A percentile compares a stretch with the other conserved stretches of the same genome.
Evolutionary conservation across 2,797 vertebrate genomes (phyloP).

Genomic region (Gallinago solitaria): DNA sequence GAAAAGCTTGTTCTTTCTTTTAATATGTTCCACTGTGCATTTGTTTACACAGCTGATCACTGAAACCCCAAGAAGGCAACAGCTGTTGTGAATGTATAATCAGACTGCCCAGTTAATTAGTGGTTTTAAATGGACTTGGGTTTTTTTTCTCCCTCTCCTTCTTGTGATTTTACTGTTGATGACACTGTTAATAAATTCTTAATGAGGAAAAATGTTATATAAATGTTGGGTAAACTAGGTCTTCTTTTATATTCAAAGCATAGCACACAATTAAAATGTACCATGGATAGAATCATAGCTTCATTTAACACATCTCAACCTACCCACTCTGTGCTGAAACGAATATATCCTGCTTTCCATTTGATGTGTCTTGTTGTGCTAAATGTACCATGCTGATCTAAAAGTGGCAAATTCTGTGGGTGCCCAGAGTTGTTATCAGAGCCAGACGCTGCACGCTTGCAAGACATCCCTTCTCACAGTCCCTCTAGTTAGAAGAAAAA

Average conservation of each 20-base stretch:
- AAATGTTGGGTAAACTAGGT: neutral
- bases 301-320: neutral
- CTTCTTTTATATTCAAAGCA: neutral
- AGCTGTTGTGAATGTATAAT: neutral
- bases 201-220: neutral
- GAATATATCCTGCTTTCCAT: neutral
- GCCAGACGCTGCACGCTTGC: neutral
- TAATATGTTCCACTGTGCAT: neutral
- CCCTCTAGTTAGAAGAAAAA: neutral
- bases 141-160: neutral
- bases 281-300: neutral
- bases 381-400: neutral
- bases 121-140: neutral
- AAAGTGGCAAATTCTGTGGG: conserved; percentile 19
- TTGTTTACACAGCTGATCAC: neutral
- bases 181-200: conserved; percentile 12
- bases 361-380: neutral
- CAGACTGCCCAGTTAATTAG: conserved; percentile 6
- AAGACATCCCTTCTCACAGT: neutral
- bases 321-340: neutral
- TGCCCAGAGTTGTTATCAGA: neutral
- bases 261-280: neutral
- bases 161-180: neutral
- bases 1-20: neutral
- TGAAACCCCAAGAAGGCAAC: neutral